A percentile compares a stretch with the other conserved stretches of the same genome.
phyloP scores from a whole-genome alignment of 1,140 invertebrate species.

The Cydia splendana region DNA sequence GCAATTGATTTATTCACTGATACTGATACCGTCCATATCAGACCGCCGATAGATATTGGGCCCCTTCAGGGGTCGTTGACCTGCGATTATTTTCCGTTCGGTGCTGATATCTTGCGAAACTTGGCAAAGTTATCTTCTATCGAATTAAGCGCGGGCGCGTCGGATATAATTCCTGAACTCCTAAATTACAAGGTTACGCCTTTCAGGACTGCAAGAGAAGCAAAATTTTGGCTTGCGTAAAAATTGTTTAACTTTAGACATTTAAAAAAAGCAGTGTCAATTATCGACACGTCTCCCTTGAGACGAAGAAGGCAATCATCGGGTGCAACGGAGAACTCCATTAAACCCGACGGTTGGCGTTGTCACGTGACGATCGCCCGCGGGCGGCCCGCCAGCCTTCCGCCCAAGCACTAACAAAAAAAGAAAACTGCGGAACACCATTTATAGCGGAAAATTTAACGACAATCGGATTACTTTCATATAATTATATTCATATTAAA shows the following conservation, averaged over 20 bases:
- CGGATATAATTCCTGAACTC: not conserved
- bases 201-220: not conserved
- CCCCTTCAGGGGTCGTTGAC: slow-evolving; percentile 6
- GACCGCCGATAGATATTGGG: slow-evolving; percentile 33
- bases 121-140: not conserved
- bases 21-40: slow-evolving; percentile 43
- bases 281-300: slow-evolving; percentile 41
- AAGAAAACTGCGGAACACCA: not conserved
- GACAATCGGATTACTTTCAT: not conserved
- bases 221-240: too few species aligned
- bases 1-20: slow-evolving; percentile 50
- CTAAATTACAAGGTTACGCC: not conserved
- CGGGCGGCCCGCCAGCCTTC: slow-evolving; percentile 46
- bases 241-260: not conserved
- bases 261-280: slow-evolving; percentile 27
- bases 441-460: not conserved
- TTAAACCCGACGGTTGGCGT: slow-evolving; percentile 54
- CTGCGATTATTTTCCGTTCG: slow-evolving; percentile 11
- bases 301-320: slow-evolving; percentile 52
- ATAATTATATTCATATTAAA: too few species aligned
- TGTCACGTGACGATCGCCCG: slow-evolving; percentile 64
- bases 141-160: not conserved
- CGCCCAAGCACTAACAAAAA: slow-evolving; percentile 6
- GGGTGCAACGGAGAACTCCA: slow-evolving; percentile 67
- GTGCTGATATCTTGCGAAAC: not conserved